Base-by-base conservation (phyloP, 2,113 vertebrate genomes). In the Suncus etruscus region DNA sequence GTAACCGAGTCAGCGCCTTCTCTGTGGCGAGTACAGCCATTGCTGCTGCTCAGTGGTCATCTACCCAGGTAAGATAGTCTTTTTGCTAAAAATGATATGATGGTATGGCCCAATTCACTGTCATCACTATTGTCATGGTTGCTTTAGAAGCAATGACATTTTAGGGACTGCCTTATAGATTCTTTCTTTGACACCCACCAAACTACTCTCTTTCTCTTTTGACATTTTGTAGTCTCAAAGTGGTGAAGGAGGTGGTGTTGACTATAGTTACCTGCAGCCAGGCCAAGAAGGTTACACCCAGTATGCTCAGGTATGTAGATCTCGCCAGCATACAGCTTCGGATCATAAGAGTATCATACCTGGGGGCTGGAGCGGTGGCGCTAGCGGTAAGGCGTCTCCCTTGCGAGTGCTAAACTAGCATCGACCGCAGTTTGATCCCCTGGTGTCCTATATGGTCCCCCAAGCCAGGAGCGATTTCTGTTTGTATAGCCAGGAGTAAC, bases 1-100 rank as follows among this genome's bases (percentile, higher is more conserved):
- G 99, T 58, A 99, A 99, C 97, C 98, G 99, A 54, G 98, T 99
- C 96, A 99, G 99, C 81, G 99, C 99, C 87, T 99, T 99, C 95
- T 99, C 99, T 87, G 99, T 99, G 90, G 99, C 99, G 69, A 99
- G 99, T 94, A 99, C 99, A 82, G 99, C 99, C 75, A 99, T 99
- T 81, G 99, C 99, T 95, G 99, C 99, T 73, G 99, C 99, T 92
- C 99, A 99, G 97, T 99, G 99, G 99, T 99, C 99, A 0, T 99
- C 99, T 50, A 99, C 98, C 92, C 99, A 99, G 99, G 99, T 99
- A 97, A 16, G 94, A 25, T 75, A 31, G 4, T 69, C 79, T 25
- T 68, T 94, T 7, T 78, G 77, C 16, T 25, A 11, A 73, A 8
- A 48, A 5, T 74, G 68, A 31, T 31, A 1, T 75, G 10, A 16